These are phyloP conservation scores for Charadrius vociferus DNA, from an alignment of 2,113 vertebrate species.

Conservation along the genomic window DNA sequence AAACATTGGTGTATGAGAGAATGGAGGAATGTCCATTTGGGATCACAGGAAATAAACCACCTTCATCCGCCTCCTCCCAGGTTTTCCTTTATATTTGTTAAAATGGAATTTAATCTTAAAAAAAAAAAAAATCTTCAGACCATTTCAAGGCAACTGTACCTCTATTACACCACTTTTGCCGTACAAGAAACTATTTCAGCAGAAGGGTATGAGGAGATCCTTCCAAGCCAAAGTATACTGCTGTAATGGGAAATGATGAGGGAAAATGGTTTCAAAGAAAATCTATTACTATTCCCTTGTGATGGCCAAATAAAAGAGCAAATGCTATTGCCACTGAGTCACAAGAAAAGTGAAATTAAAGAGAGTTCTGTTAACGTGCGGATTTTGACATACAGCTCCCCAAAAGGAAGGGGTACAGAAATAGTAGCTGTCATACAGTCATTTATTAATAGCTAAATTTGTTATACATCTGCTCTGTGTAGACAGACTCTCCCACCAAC, in stretches of 20 bases:
- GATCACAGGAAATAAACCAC: slow-evolving; percentile 10
- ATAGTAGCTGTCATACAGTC: slow-evolving; percentile 18
- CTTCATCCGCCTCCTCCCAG: not conserved
- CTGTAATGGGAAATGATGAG: slow-evolving; percentile 65
- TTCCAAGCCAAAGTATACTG: slow-evolving; percentile 32
- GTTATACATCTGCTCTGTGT: slow-evolving; percentile 7
- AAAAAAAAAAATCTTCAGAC: not conserved
- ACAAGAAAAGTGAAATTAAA: slow-evolving; percentile 50
- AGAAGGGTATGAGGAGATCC: slow-evolving; percentile 34
- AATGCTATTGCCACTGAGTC: slow-evolving; percentile 35
- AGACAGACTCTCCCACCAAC: slow-evolving; percentile 33
- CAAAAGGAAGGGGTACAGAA: slow-evolving; percentile 25
- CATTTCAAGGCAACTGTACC: not conserved
- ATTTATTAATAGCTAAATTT: slow-evolving; percentile 47
- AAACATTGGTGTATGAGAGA: not conserved
- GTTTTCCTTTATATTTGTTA: not conserved
- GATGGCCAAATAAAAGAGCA: slow-evolving; percentile 64
- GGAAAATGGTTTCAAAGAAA: slow-evolving; percentile 67
- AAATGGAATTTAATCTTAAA: slow-evolving; percentile 12
- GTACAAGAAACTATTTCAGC: slow-evolving; percentile 29
- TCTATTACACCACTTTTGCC: slow-evolving; percentile 14
- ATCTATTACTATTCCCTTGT: slow-evolving; percentile 62
- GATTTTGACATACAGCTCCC: slow-evolving; percentile 29
- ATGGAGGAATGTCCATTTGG: slow-evolving; percentile 1
- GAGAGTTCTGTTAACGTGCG: slow-evolving; percentile 13